Evolutionary conservation across 2,888 invertebrate genomes (phyloP), one percentile per base, ranked within the genome.

Genomic region (Acanthopleura granulata): DNA sequence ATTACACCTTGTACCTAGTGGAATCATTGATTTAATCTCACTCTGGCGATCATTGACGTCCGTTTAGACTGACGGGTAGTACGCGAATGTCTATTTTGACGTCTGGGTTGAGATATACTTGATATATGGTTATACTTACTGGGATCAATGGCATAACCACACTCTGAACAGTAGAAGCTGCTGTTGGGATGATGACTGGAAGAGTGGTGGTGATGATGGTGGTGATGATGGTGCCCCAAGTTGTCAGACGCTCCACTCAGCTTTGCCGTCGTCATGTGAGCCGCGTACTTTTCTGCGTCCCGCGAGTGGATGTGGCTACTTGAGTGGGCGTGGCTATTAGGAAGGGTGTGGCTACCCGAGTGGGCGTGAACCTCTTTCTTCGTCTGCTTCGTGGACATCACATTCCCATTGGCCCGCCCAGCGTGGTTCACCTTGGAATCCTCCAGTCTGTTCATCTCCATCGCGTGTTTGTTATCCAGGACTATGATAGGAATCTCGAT

Each of bases 91-190:
- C n/a, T n/a, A n/a, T n/a, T n/a, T n/a, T n/a, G n/a, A n/a, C n/a
- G n/a, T n/a, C n/a, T n/a, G n/a, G n/a, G n/a, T n/a, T n/a, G n/a
- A n/a, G n/a, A n/a, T n/a, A n/a, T n/a, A n/a, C n/a, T n/a, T n/a
- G n/a, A 40, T 3, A 9, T 40, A 40, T 40, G 40, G 3, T 9
- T 9, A 27, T 27, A 66, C 66, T 66, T 66, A 66, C 66, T 22
- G 22, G 66, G 66, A 25, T 66, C 29, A 66, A 66, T 66, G 22
- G 29, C 66, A 14, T 27, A 27, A 22, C 66, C 66, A 25, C 66
- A 66, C 29, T 66, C 66, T 6, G 66, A 66, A 66, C 66, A 66
- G 14, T 22, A 66, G 57, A 57, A 57, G 22, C 57, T 57, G 22
- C 57, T 66, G 66, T 22, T 66, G 66, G 16, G 27, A 22, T 66